These are phyloP conservation scores for Pontoporia blainvillei DNA, from an alignment of 2,113 vertebrate species.

Conservation along the genomic window DNA sequence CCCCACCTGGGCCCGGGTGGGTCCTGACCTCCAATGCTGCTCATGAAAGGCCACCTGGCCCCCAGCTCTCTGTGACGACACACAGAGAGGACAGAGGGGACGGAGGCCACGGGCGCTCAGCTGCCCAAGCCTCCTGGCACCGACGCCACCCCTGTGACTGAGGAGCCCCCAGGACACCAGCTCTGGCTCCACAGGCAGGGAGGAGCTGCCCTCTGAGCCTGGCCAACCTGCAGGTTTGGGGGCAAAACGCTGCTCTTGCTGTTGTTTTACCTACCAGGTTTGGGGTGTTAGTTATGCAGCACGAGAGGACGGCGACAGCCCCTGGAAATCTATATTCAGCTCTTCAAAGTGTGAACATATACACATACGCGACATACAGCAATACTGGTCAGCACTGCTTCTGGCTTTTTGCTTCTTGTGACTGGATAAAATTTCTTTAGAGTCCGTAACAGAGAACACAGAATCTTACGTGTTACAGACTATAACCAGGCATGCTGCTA, in stretches of 20 bases:
- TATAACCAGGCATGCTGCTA: background rate
- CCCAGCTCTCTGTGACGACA: background rate
- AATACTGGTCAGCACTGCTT: background rate
- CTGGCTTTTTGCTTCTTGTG: background rate
- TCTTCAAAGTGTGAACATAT: background rate
- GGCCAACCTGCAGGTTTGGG: background rate
- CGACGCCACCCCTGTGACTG: background rate
- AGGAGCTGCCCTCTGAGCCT: background rate
- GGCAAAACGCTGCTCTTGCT: background rate
- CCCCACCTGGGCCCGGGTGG: background rate
- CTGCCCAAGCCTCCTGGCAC: background rate
- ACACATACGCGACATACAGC: background rate
- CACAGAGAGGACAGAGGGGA: background rate
- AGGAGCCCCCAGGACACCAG: background rate
- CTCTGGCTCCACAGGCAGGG: background rate
- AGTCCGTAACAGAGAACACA: background rate
- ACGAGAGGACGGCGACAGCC: background rate
- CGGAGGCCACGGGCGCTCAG: accelerated
- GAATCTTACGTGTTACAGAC: background rate
- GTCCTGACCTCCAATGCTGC: background rate
- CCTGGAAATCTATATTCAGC: background rate
- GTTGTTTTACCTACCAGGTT: background rate
- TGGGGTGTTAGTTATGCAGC: background rate
- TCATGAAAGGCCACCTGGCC: accelerated
- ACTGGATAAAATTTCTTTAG: background rate